These are phyloP conservation scores for Periophthalmodon schlosseri DNA, from an alignment of 2,113 vertebrate species.

Conservation along the genomic window DNA sequence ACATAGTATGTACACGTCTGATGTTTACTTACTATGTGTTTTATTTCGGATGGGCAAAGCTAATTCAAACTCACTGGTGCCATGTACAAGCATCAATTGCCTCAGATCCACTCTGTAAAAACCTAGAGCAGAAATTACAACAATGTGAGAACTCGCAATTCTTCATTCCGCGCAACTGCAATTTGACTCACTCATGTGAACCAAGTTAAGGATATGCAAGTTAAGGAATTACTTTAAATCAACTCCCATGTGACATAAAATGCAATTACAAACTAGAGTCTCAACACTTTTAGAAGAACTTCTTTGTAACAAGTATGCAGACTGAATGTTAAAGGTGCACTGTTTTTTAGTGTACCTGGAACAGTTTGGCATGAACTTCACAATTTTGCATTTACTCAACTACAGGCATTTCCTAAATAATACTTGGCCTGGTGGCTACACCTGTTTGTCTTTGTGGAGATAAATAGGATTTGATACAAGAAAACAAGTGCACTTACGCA, in stretches of 20 bases:
- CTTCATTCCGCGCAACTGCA: neutral
- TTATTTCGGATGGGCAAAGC: neutral
- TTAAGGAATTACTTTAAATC: neutral
- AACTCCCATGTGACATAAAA: neutral
- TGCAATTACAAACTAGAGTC: neutral
- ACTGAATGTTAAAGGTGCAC: too few species aligned
- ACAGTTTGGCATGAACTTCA: too few species aligned
- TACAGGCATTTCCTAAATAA: too few species aligned
- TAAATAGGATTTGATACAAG: neutral
- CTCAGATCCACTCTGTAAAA: conserved; percentile 82
- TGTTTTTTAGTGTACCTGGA: too few species aligned
- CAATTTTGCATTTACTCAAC: too few species aligned
- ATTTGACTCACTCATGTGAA: neutral
- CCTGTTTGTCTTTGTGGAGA: neutral
- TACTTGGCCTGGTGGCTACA: neutral
- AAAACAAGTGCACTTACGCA: neutral
- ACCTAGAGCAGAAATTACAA: conserved; percentile 72
- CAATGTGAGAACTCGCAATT: neutral
- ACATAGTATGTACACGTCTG: neutral
- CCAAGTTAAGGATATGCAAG: neutral
- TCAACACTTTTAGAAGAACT: neutral
- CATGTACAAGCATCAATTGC: conserved; percentile 87
- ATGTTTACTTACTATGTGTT: neutral
- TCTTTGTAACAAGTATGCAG: neutral
- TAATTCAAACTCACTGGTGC: conserved; percentile 87